Evolutionary conservation across 2,888 invertebrate genomes (phyloP), one percentile per base, ranked within the genome.

Genomic region (Agrochola macilenta): DNA sequence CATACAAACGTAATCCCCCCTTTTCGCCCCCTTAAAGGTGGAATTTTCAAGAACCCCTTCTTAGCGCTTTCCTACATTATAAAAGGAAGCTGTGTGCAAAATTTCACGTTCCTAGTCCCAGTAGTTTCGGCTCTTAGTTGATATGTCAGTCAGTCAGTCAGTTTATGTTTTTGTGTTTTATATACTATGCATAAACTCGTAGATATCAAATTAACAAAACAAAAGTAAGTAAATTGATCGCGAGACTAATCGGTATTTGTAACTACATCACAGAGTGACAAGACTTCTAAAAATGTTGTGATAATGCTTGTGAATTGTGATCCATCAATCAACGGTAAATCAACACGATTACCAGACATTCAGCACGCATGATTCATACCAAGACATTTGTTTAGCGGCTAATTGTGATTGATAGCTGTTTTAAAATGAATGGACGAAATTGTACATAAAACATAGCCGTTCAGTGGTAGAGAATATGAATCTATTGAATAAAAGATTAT

Each of bases 361-460:
- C 11, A 46, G 12, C 52, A 82, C 46, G 76, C 68, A 26, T 76
- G 63, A 57, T 52, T 57, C 82, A 76, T 52, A 26, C 43, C 8
- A 26, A 60, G 46, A 39, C 2, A n/a, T 43, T 60, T 81, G 12
- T 65, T 74, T 26, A 75, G 20, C 11, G 12, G 30, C 20, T 81
- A 63, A 79, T 74, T 66, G 35, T 46, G n/a, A 79, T 81, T 81
- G 46, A 74, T 60, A 30, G 17, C 12, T 60, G 39, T 5, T 35
- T 23, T 7, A 57, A 8, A 71, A 52, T 49, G 0, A 49, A 70
- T 52, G 9, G 1, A n/a, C 26, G 0, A 17, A 35, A 35, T 26
- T 8, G 20, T n/a, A 20, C 14, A 46, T 75, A 12, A n/a, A 12
- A 35, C 12, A 74, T 30, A 1, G 14, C 43, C 60, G 23, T 39